phyloP scores from a whole-genome alignment of 2,888 invertebrate genomes.

The Dorcus hopei region DNA sequence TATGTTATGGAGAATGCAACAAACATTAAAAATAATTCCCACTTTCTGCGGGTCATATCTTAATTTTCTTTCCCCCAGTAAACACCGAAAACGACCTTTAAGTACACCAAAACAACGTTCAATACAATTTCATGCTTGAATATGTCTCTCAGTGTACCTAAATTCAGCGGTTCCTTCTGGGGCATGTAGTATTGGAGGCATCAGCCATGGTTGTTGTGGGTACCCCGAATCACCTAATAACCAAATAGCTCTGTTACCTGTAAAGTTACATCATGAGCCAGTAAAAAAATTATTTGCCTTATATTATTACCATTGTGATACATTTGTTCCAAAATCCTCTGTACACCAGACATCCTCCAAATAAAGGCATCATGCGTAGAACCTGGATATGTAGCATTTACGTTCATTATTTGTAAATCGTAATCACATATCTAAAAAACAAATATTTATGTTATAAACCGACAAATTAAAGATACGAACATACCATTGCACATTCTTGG shows the following conservation, averaged over 20 bases:
- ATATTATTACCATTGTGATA: too few relatives aligned
- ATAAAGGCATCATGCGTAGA: too few relatives aligned
- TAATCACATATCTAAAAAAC: too few relatives aligned
- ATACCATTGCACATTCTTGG: too few relatives aligned
- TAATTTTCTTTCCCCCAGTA: not conserved
- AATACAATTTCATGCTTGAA: conserved; percentile 8
- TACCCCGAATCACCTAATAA: conserved; percentile 10
- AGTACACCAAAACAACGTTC: conserved; percentile 8
- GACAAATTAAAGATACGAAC: too few relatives aligned
- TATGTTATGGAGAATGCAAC: conserved; percentile 6
- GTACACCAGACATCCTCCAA: too few relatives aligned
- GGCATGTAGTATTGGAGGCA: conserved; percentile 6
- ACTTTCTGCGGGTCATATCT: conserved; percentile 6
- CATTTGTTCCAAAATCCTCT: too few relatives aligned
- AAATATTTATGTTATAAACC: too few relatives aligned
- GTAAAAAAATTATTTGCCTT: too few relatives aligned
- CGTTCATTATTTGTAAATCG: too few relatives aligned
- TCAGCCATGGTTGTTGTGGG: conserved; percentile 13
- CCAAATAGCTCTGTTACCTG: conserved; percentile 6
- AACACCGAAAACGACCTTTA: too few relatives aligned
- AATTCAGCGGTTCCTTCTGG: conserved; percentile 2
- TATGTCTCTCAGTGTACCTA: conserved; percentile 5
- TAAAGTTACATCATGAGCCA: not conserved
- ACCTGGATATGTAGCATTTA: too few relatives aligned
- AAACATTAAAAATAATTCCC: conserved; percentile 2